phyloP scores from a whole-genome alignment of 2,113 vertebrate genomes.

The human region DNA sequence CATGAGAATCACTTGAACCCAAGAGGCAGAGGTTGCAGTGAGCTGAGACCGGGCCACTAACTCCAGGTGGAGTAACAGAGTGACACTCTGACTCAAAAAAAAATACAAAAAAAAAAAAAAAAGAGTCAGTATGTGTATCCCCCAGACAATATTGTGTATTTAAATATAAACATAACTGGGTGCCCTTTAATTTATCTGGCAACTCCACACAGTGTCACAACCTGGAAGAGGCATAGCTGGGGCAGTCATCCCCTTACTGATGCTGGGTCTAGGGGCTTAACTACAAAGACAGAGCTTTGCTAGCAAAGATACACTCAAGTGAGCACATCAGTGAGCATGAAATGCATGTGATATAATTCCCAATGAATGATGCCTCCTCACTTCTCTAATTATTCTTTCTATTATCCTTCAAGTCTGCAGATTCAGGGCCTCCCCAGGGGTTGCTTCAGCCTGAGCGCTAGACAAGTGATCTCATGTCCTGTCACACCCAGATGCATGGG shows the following conservation, averaged over 20 bases:
- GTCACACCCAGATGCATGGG: background rate
- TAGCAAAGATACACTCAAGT: background rate
- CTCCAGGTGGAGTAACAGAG: no score
- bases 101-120: no score
- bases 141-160: background rate
- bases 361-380: background rate
- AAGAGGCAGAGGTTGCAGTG: no score
- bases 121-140: background rate
- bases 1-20: no score
- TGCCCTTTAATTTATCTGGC: background rate
- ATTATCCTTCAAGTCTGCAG: background rate
- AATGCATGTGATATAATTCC: background rate
- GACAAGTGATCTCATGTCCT: background rate
- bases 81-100: no score
- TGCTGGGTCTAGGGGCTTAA: background rate
- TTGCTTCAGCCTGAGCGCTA: background rate
- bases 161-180: background rate
- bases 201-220: background rate
- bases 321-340: background rate
- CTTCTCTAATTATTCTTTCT: background rate
- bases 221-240: no score
- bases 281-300: background rate
- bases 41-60: rapidly evolving
- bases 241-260: background rate
- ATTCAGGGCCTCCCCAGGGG: background rate